Conservation (phyloP, 2,888 invertebrate genomes). For the Epistrophe eligans region DNA sequence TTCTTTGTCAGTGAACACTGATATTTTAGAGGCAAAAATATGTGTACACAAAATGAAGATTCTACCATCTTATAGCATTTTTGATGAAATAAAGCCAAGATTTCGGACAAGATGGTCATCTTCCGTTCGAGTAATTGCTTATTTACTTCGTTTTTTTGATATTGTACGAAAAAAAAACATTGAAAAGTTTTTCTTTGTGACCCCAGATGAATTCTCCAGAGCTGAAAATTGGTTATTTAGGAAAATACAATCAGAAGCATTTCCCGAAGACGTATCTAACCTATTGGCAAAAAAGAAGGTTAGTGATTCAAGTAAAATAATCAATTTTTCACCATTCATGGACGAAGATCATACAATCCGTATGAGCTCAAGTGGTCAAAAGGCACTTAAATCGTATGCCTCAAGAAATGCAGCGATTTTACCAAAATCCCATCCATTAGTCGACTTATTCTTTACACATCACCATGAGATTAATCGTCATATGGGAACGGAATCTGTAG, state of each 20-base stretch:
- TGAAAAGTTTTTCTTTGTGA: neutral
- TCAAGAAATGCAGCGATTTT: too few relatives aligned
- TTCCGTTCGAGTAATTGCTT: too few relatives aligned
- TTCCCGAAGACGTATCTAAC: neutral
- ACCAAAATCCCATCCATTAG: too few relatives aligned
- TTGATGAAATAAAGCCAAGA: too few relatives aligned
- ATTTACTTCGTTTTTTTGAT: neutral
- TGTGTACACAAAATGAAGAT: neutral
- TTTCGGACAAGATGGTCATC: too few relatives aligned
- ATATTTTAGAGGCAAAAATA: neutral
- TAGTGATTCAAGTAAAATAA: neutral
- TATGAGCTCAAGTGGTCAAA: too few relatives aligned
- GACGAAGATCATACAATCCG: too few relatives aligned
- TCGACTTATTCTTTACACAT: too few relatives aligned
- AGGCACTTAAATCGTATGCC: too few relatives aligned
- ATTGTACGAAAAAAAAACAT: neutral
- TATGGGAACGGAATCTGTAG: too few relatives aligned
- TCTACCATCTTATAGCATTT: neutral
- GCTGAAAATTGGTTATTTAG: constrained; percentile 5
- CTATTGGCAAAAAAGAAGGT: neutral
- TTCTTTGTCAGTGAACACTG: neutral
- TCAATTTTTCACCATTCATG: constrained; percentile 25
- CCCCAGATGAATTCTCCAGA: neutral
- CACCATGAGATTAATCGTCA: too few relatives aligned
- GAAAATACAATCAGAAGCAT: neutral